Evolutionary conservation across 2,797 vertebrate species (phyloP).

Genomic region (Phyllotis vaccarum): DNA sequence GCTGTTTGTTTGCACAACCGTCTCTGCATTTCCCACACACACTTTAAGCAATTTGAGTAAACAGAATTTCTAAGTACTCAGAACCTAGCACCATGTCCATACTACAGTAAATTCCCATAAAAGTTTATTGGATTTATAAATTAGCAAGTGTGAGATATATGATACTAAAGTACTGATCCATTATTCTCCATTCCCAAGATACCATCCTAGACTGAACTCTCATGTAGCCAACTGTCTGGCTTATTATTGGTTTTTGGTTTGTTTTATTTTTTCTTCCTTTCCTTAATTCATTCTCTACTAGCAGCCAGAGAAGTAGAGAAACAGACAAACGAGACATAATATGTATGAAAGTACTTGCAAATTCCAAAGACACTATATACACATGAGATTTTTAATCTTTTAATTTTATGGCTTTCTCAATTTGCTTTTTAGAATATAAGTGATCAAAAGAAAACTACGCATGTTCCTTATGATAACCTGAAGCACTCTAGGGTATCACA

Average conservation of each 20-base stretch:
- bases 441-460: constrained; percentile 23
- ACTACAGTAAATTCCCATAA: background rate
- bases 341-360: constrained; percentile 39
- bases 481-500: constrained; percentile 10
- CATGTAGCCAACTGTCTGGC: background rate
- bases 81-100: background rate
- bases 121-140: constrained; percentile 30
- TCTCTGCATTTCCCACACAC: background rate
- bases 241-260: background rate
- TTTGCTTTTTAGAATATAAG: constrained; percentile 64
- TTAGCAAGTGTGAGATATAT: background rate
- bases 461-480: background rate
- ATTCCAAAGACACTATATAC: constrained; percentile 42
- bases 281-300: background rate
- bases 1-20: constrained; percentile 40
- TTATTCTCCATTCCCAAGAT: background rate
- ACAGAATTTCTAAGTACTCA: background rate
- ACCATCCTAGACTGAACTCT: background rate
- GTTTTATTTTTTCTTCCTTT: background rate
- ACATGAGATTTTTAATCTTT: constrained; percentile 56
- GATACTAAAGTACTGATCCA: background rate
- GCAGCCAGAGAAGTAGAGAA: background rate
- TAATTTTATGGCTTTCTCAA: constrained; percentile 51
- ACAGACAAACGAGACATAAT: constrained; percentile 24
- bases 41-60: constrained; percentile 20